Evolutionary conservation across 1,140 invertebrate genomes (phyloP), one percentile per base, ranked within the genome.

Genomic region (Aplysia californica): DNA sequence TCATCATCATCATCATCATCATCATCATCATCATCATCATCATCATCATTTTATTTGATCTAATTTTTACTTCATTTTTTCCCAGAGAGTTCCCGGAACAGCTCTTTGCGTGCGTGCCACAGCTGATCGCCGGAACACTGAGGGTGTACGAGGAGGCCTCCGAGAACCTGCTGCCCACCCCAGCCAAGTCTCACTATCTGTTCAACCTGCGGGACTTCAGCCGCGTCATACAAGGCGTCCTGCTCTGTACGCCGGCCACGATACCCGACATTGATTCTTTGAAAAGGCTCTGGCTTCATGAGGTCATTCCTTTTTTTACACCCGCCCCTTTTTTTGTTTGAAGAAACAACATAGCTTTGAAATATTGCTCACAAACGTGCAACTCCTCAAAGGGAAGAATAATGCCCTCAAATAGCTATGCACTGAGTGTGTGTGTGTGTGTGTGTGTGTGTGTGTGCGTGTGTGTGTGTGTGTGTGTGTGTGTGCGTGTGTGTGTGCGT

Each of bases 141-240:
- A 93, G 94, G 67, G 92, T 98, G 1, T 98, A 98, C 88, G 96
- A 96, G 86, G 90, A 94, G 82, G 95, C 96, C 78, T 92, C 95
- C 80, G 83, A 90, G 5, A 94, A 95, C 91, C 91, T 99, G 31
- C 89, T 98, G 59, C 97, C 97, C 6, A 98, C 96, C 1, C 96
- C 96, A 0, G 91, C 94, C 1, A 97, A 98, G 84, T 97, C 95
- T 1, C 97, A 98, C 89, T 98, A 98, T 87, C 92, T 97, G 0
- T 99, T 98, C 88, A 98, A 98, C 90, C 91, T 98, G 76, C 92
- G 97, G 82, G 97, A 98, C 89, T 95, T 97, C 84, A 93, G 95
- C 0, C 91, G 96, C 70, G 94, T 98, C 0, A 94, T 97, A 78
- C 90, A 97, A 93, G 97, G 97, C 39, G 94, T 98, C 0, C 89